Conservation (phyloP, 1,140 invertebrate genomes). For the Mylabris phalerata region DNA sequence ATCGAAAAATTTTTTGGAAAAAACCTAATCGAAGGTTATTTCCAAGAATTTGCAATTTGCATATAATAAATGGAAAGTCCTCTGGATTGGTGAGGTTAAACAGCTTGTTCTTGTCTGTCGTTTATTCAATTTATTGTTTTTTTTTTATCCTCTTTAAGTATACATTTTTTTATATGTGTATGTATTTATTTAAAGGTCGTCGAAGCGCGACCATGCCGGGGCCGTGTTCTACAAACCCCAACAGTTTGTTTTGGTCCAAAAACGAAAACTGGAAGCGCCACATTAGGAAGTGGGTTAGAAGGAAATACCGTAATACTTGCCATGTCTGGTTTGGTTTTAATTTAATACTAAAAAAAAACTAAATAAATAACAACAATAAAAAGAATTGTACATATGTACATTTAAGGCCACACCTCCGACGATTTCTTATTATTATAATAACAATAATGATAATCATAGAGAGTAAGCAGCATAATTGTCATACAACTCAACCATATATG, state of each 20-base stretch:
- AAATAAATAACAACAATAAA: too few species aligned
- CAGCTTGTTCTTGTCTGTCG: not conserved
- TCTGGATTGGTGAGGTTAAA: not conserved
- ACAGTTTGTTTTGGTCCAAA: conserved; percentile 12
- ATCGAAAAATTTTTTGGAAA: too few species aligned
- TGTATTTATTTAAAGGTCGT: not conserved
- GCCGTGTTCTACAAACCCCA: conserved; percentile 14
- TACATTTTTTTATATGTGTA: not conserved
- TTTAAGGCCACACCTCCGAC: conserved; percentile 1
- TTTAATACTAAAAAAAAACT: too few species aligned
- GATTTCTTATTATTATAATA: not conserved
- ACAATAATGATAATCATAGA: too few species aligned
- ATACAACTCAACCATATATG: too few species aligned
- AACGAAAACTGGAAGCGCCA: conserved; percentile 17
- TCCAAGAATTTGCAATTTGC: not conserved
- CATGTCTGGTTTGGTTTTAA: not conserved
- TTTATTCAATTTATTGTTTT: not conserved
- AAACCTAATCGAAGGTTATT: too few species aligned
- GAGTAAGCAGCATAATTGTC: too few species aligned
- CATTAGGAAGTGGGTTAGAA: conserved; percentile 25
- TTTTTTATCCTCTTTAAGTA: not conserved
- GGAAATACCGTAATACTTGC: conserved; percentile 24
- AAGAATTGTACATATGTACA: too few species aligned
- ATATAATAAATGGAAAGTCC: not conserved
- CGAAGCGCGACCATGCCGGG: not conserved